These are phyloP conservation scores for Conopomorpha cramerella DNA, from an alignment of 1,140 invertebrate genomes.

Conservation along the genomic window DNA sequence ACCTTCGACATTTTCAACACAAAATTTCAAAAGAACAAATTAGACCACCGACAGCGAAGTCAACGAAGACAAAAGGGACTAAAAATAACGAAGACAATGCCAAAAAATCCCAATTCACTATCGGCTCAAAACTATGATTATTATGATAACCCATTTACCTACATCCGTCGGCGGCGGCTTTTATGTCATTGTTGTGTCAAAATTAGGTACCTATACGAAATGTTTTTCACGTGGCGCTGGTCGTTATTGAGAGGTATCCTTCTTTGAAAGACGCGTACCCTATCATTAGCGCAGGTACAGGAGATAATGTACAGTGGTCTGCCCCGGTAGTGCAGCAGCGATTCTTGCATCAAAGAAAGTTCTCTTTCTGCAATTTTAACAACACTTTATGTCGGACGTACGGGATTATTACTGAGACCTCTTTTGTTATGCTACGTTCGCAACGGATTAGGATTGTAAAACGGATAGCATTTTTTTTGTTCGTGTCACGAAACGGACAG, in stretches of 20 bases:
- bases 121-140: not conserved
- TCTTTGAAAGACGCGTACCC: conserved; percentile 18
- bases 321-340: no score
- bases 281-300: conserved; percentile 38
- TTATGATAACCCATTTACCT: conserved; percentile 23
- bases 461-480: no score
- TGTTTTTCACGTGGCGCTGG: conserved; percentile 7
- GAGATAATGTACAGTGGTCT: no score
- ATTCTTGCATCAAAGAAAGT: no score
- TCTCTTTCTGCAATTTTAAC: no score
- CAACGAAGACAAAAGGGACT: no score
- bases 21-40: not conserved
- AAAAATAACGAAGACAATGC: not conserved
- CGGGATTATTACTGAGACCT: no score
- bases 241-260: conserved; percentile 25
- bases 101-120: not conserved
- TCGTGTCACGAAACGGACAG: no score
- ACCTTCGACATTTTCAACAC: not conserved
- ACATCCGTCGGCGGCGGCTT: conserved; percentile 16
- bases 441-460: no score
- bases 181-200: conserved; percentile 11
- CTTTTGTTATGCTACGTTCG: no score
- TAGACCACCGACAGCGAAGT: no score
- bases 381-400: no score
- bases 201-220: not conserved